These are phyloP conservation scores for Crepidodera aurea DNA, from an alignment of 2,888 invertebrate genomes.

Conservation along the genomic window DNA sequence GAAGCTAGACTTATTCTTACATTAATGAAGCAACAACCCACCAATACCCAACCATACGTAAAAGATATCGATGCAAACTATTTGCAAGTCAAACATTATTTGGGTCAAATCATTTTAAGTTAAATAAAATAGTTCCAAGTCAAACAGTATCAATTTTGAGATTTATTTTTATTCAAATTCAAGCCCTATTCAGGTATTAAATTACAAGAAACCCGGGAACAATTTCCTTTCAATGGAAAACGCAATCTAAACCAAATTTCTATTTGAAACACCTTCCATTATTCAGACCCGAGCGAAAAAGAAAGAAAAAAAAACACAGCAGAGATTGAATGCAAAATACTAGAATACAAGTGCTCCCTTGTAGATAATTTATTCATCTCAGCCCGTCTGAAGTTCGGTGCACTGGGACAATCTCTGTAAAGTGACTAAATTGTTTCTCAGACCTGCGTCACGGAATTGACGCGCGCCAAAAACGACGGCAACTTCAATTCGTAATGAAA, in stretches of 20 bases:
- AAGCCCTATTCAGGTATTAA: not conserved
- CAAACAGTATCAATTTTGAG: not conserved
- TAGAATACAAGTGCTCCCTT: slow-evolving; percentile 21
- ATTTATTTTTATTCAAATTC: slow-evolving; percentile 1
- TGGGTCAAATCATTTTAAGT: no score
- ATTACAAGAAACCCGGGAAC: not conserved
- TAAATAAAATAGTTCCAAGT: no score
- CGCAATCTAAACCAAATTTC: slow-evolving; percentile 7
- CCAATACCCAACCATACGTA: no score
- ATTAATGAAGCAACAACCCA: no score
- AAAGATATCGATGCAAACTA: no score
- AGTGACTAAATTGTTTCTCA: slow-evolving; percentile 24
- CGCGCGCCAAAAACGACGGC: slow-evolving; percentile 18
- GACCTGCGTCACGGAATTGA: slow-evolving; percentile 15
- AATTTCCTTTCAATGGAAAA: slow-evolving; percentile 3
- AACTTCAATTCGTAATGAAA: slow-evolving; percentile 31
- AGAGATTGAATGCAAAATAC: slow-evolving; percentile 25
- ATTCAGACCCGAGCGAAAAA: not conserved
- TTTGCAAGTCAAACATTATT: no score
- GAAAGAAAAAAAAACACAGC: slow-evolving; percentile 4
- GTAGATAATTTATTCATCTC: slow-evolving; percentile 25
- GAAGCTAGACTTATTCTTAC: no score
- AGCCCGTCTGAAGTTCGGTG: slow-evolving; percentile 15
- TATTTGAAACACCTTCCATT: slow-evolving; percentile 11
- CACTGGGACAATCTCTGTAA: slow-evolving; percentile 23